Percentiles rank a stretch among this genome's conserved stretches.
phyloP scores from a whole-genome alignment of 2,888 invertebrate species.

The Polydrusus pterygomalis region DNA sequence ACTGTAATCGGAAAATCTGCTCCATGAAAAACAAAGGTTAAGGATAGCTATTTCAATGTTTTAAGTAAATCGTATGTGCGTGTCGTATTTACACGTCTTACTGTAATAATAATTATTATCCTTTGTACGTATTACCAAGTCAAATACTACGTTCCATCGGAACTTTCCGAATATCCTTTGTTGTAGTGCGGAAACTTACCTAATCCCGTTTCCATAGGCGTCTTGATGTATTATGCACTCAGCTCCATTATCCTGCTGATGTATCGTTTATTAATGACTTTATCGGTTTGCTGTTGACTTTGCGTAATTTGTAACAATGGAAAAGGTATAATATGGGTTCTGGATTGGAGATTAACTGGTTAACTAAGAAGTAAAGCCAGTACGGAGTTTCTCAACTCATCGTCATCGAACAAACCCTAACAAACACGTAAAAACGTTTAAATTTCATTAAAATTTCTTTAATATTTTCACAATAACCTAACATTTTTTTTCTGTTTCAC shows the following conservation, averaged over 20 bases:
- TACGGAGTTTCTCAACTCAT: no score
- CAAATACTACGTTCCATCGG: background rate
- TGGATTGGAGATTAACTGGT: background rate
- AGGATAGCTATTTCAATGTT: no score
- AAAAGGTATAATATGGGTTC: background rate
- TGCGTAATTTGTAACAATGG: background rate
- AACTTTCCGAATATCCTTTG: background rate
- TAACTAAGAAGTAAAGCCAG: background rate
- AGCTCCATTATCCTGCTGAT: conserved; percentile 14
- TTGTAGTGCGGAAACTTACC: background rate
- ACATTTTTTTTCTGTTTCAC: no score
- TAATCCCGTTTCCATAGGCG: conserved; percentile 7
- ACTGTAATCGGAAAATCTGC: no score
- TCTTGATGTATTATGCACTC: conserved; percentile 29
- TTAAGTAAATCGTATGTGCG: no score
- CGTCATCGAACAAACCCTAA: no score
- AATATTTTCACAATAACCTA: no score
- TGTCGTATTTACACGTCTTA: no score
- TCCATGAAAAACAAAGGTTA: no score
- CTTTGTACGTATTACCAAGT: background rate
- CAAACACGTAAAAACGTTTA: no score
- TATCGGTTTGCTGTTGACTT: conserved; percentile 16
- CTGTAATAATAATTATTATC: no score
- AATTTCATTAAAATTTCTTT: no score
- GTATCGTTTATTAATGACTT: conserved; percentile 24